Evolutionary conservation across 2,888 invertebrate species (phyloP).

Genomic region (Hoplodrina ambigua): DNA sequence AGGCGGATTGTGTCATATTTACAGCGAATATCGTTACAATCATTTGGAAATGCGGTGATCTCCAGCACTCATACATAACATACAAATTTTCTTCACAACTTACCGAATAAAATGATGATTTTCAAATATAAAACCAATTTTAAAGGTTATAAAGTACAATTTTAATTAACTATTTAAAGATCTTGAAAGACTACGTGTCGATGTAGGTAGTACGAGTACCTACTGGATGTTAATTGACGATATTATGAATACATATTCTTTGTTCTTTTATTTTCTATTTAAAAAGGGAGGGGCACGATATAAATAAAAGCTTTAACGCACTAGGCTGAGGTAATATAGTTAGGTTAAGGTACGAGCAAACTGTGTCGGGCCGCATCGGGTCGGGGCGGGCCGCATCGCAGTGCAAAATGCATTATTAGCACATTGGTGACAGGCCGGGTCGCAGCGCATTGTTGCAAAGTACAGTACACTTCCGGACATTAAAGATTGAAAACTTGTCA

Average conservation of each 20-base stretch:
- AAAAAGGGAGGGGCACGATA: neutral
- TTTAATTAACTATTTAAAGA: conserved; percentile 21
- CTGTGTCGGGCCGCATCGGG: too few species aligned
- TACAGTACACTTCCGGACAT: too few species aligned
- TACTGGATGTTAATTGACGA: neutral
- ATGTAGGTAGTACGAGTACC: neutral
- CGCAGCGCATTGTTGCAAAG: too few species aligned
- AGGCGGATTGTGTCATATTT: conserved; percentile 4
- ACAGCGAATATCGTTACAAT: neutral
- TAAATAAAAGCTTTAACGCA: neutral
- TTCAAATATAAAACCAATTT: conserved; percentile 37
- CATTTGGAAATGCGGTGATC: conserved; percentile 16
- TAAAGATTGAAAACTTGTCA: too few species aligned
- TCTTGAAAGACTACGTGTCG: neutral
- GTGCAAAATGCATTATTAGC: too few species aligned
- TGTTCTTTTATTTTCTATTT: conserved; percentile 4
- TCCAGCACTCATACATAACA: conserved; percentile 36
- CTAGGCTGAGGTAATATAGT: neutral
- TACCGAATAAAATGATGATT: conserved; percentile 38
- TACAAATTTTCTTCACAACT: conserved; percentile 5
- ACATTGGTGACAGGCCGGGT: too few species aligned
- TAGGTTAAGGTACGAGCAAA: neutral
- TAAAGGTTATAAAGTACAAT: conserved; percentile 33
- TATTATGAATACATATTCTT: neutral
- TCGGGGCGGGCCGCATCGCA: too few species aligned